Percentiles rank a stretch among this genome's conserved stretches.
Conservation (phyloP, 1,140 invertebrate species). For the Cotesia glomerata region DNA sequence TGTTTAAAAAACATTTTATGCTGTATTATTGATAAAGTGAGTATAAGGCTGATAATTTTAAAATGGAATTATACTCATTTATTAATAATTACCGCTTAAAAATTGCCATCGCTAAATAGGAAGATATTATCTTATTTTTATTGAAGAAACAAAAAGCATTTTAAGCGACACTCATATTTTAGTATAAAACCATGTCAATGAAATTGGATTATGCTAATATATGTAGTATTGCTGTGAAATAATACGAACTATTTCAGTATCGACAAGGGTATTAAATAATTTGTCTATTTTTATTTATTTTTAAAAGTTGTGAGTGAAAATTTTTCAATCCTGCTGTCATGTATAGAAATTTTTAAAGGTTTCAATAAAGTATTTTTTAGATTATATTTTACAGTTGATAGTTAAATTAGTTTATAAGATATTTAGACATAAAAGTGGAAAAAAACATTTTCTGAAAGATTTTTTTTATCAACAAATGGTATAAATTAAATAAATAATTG, state of each 20-base stretch:
- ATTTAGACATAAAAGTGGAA: too few species aligned
- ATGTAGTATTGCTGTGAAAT: slow-evolving; percentile 24
- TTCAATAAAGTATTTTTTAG: too few species aligned
- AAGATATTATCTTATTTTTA: background rate
- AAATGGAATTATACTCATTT: slow-evolving; percentile 34
- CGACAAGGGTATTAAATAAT: background rate
- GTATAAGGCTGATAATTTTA: slow-evolving; percentile 26
- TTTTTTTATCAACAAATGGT: too few species aligned
- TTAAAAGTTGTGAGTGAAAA: background rate
- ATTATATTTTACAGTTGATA: too few species aligned
- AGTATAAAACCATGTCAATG: slow-evolving; percentile 30
- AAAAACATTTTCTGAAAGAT: too few species aligned
- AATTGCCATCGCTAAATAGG: slow-evolving; percentile 4
- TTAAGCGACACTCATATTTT: slow-evolving; percentile 32
- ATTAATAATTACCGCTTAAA: slow-evolving; percentile 22
- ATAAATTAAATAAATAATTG: too few species aligned
- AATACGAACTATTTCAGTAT: slow-evolving; percentile 8
- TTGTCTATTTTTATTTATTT: background rate
- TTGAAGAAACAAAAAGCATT: background rate
- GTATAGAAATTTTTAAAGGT: too few species aligned
- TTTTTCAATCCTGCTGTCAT: too few species aligned
- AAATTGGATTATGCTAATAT: slow-evolving; percentile 36
- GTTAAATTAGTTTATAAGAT: too few species aligned
- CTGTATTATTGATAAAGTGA: slow-evolving; percentile 34
- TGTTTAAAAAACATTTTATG: slow-evolving; percentile 6